Evolutionary conservation across 2,113 vertebrate genomes (phyloP), one percentile per base, ranked within the genome.

Genomic region (Globicephala melas): DNA sequence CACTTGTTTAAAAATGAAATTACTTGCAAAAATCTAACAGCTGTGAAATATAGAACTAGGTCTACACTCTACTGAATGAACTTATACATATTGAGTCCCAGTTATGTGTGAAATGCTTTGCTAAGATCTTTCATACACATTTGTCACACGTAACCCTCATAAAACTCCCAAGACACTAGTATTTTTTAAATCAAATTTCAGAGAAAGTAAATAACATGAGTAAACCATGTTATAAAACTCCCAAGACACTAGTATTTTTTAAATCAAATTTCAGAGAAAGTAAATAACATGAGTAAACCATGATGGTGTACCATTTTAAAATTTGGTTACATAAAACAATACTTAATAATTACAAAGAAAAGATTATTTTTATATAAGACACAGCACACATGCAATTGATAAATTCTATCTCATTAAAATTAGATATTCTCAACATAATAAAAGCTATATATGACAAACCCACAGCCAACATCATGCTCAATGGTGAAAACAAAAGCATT

Each of bases 1-100:
- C 47, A 36, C 13, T 77, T 36, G 18, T 81, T 92, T 70, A 85
- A 92, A 93, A 82, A 80, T 87, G 36, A 96, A 92, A 53, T 89
- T 65, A 85, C 79, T 90, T 93, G 11, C 58, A 74, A 91, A 92
- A 91, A 55, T 67, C 17, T 65, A 82, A 90, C 1, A 83, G 26
- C 47, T 70, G 80, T 79, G 47, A 92, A 81, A 92, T 50, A 62
- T 3, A 83, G n/a, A 87, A 58, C 38, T 65, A 68, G 31, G 7
- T 67, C 62, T 53, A 4, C 12, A 50, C 11, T 31, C 31, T 36
- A 89, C 3, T n/a, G 23, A 47, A 65, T 53, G 47, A 77, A 58
- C 21, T 63, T 82, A 55, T 13, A 31, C 18, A 18, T 44, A n/a
- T 6, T 77, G 67, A 83, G 26, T 58, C 10, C 33, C 36, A 77